Base-by-base conservation (phyloP, 2,888 invertebrate species). In the Helicoverpa assulta region DNA sequence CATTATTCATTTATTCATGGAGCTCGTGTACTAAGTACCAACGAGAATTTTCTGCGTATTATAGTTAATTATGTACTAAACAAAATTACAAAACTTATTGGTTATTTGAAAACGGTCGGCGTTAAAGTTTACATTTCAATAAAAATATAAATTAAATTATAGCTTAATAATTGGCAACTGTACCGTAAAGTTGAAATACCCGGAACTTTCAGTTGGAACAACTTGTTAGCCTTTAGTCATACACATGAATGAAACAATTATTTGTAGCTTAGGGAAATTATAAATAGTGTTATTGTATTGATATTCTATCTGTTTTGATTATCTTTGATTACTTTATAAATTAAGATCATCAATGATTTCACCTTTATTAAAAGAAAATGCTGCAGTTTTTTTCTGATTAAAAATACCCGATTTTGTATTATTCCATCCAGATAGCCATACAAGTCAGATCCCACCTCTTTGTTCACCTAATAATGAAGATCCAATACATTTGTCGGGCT, bases 1-100 rank as follows among this genome's bases (percentile, higher is more conserved):
- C 89, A 94, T 94, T 94, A 93, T 93, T 94, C 94, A 94, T 94
- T 94, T 94, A 94, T 93, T 94, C 94, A 94, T 94, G 90, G 91
- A 87, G 88, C 88, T 90, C 89, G 86, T 91, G 89, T 91, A 89
- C 91, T 89, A 87, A 88, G 85, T 84, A 85, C 85, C 85, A 83
- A 80, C 82, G 85, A 84, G 86, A 89, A 89, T 88, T 90, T 83
- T 83, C 89, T 88, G 84, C 68, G 52, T 67, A 62, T 86, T 88
- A n/a, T 47, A 47, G 82, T 86, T 86, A 80, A 76, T 76, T 82
- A 76, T 82, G 73, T 83, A 62, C 26, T 71, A 75, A 70, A 71
- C 67, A 67, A 26, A 26, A 26, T 26, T 26, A 70, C 52, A 52
- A 51, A 59, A 51, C 16, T 26, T 67, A 53, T 69, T 71, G 43